Evolutionary conservation across 1,140 invertebrate species (phyloP).

Genomic region (Tyrophagus putrescentiae): DNA sequence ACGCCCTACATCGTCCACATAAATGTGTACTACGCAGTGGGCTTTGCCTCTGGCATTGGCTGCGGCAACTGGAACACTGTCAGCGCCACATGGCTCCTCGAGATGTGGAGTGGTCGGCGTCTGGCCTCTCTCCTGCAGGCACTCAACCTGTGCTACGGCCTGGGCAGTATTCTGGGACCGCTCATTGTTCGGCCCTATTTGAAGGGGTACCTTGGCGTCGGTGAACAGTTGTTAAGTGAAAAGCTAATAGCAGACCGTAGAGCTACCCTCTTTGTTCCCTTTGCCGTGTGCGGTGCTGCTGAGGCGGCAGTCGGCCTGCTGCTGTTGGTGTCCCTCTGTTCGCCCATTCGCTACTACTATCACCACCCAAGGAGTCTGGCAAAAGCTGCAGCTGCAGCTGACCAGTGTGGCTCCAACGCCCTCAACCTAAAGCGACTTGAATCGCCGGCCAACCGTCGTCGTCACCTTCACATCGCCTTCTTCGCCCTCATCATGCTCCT

Average conservation of each 20-base stretch:
- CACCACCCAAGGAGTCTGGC: background rate
- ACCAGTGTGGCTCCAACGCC: background rate
- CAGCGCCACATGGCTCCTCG: background rate
- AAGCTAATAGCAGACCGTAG: background rate
- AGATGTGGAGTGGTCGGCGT: background rate
- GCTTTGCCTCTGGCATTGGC: background rate
- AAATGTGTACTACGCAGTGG: background rate
- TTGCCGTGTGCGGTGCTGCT: background rate
- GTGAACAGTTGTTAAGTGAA: background rate
- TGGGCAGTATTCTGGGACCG: background rate
- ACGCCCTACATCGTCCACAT: background rate
- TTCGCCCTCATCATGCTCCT: background rate
- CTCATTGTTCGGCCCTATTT: conserved; percentile 2
- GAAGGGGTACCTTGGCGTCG: background rate
- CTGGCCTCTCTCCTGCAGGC: background rate
- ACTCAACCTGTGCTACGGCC: background rate
- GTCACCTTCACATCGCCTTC: too few relatives aligned
- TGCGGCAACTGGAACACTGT: background rate
- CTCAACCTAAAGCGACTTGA: background rate
- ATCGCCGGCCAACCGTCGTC: background rate
- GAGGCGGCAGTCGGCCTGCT: background rate
- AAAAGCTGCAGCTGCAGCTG: background rate
- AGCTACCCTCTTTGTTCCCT: background rate
- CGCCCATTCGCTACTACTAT: background rate
- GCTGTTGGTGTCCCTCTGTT: background rate